Conservation (phyloP, 2,113 vertebrate species). For the Canis aureus region DNA sequence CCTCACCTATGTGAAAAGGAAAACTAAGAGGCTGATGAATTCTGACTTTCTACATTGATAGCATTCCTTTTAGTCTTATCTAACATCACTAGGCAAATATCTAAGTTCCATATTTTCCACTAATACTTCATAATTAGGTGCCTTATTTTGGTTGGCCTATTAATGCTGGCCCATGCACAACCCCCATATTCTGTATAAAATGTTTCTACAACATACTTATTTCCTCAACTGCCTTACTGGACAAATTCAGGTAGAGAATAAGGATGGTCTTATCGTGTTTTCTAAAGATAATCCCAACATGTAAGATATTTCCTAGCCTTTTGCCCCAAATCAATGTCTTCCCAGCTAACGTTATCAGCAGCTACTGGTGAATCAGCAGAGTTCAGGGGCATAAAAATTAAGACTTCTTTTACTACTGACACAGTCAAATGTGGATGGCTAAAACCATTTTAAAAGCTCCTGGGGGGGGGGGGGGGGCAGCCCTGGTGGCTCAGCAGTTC, state of each 20-base stretch:
- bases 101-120: conserved; percentile 49
- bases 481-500: too few relatives aligned
- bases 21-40: neutral
- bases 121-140: conserved; percentile 35
- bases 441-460: conserved; percentile 5
- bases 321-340: neutral
- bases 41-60: neutral
- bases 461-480: neutral
- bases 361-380: neutral
- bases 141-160: conserved; percentile 46
- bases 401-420: neutral
- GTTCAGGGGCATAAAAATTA: conserved; percentile 32
- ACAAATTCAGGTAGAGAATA: conserved; percentile 34
- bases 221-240: conserved; percentile 21
- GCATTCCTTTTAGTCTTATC: conserved; percentile 36
- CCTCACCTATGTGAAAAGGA: neutral
- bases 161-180: conserved; percentile 26
- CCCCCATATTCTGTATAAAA: conserved; percentile 7
- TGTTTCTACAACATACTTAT: neutral
- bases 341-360: neutral
- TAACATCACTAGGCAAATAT: conserved; percentile 45
- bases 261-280: neutral
- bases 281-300: neutral
- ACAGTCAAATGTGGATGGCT: neutral
- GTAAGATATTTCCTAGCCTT: conserved; percentile 37